Conservation (phyloP, 2,888 invertebrate genomes). For the Dexiosoma caninum region DNA sequence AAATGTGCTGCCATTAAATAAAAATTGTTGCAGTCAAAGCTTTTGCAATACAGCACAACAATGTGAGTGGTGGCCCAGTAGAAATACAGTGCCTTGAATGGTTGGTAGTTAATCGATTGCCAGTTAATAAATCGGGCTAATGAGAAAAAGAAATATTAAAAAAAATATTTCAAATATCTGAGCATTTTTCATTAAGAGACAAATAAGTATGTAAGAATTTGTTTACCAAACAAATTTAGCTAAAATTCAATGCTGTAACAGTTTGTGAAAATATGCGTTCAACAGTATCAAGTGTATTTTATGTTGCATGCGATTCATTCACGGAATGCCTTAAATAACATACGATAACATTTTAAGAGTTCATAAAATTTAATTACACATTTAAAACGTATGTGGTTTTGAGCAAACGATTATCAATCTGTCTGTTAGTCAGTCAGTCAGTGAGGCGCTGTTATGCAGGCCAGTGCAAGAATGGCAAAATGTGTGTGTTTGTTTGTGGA, state of each 20-base stretch:
- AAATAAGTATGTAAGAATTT: background rate
- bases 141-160: background rate
- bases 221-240: background rate
- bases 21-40: background rate
- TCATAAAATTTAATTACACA: slow-evolving; percentile 57
- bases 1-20: background rate
- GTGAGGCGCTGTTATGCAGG: too few species aligned
- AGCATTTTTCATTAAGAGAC: background rate
- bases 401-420: slow-evolving; percentile 14
- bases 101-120: background rate
- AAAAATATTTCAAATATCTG: background rate
- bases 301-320: background rate
- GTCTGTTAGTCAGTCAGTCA: background rate
- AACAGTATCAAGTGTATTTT: slow-evolving; percentile 22
- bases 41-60: background rate
- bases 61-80: background rate
- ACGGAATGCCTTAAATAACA: slow-evolving; percentile 22
- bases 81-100: background rate
- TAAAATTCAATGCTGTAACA: background rate
- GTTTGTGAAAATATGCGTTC: background rate
- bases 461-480: background rate
- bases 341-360: slow-evolving; percentile 50
- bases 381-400: slow-evolving; percentile 29
- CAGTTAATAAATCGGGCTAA: slow-evolving; percentile 19
- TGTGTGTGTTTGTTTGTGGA: background rate